Evolutionary conservation across 2,113 vertebrate species (phyloP), one percentile per base, ranked within the genome.

Genomic region (Narcine bancroftii): DNA sequence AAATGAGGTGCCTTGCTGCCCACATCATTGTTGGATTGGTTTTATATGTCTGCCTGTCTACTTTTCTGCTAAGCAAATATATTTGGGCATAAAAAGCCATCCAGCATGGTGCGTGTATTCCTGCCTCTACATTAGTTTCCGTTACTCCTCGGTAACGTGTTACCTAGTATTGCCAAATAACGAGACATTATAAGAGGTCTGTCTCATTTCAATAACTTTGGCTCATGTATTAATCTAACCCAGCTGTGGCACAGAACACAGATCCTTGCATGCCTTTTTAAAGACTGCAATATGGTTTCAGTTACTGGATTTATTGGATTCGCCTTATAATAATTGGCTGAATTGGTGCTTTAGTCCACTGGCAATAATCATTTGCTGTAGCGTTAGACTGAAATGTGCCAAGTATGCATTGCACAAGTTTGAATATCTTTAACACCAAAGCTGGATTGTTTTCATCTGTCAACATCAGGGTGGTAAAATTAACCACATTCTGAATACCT

Each of bases 271-370:
- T 87, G 81, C 15, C 53, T 87, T 87, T 87, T 60, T 87, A 36
- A 87, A 87, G 33, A 60, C n/a, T 39, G 33, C 15, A 87, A 87
- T 87, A 87, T 87, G 81, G 81, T 87, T 87, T 87, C 53, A 87
- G 81, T 87, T 87, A 63, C 81, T 21, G 56, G 81, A 39, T 60
- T 60, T 87, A 87, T 87, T 87, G 81, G 21, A 87, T 63, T n/a
- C 19, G 33, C 53, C 53, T 56, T 87, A 50, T 63, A 87, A 87
- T 63, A 87, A 87, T 87, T 87, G 53, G 81, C 81, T 87, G 36
- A 36, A 15, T 63, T 87, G 79, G 33, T 60, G 53, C 56, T 87
- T 85, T 63, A 60, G 81, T 87, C n/a, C 33, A 36, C 81, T 36
- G 3, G 1, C 33, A 36, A 29, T 60, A 36, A 87, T 87, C 81